phyloP scores from a whole-genome alignment of 2,113 vertebrate species.

The Seriola dumerili region DNA sequence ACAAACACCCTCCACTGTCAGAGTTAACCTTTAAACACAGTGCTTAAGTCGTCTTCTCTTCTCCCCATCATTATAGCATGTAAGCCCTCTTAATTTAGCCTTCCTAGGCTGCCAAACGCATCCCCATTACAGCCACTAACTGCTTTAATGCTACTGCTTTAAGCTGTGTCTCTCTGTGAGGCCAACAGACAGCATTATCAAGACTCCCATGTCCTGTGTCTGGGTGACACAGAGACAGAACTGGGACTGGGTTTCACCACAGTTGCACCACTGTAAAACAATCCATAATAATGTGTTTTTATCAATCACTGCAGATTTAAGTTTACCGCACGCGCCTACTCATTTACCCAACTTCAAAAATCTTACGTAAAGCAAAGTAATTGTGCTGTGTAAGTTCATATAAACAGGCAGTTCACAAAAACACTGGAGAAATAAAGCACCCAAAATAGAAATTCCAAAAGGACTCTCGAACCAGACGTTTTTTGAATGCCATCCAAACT shows the following conservation, averaged over 20 bases:
- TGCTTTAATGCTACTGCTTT: slow-evolving; percentile 68
- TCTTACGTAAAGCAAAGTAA: slow-evolving; percentile 33
- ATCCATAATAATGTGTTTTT: slow-evolving; percentile 21
- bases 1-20: slow-evolving; percentile 61
- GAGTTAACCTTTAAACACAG: slow-evolving; percentile 70
- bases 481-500: slow-evolving; percentile 74
- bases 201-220: slow-evolving; percentile 19
- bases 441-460: slow-evolving; percentile 76
- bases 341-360: slow-evolving; percentile 44
- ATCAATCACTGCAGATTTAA: slow-evolving; percentile 24
- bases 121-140: slow-evolving; percentile 67
- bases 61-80: slow-evolving; percentile 66
- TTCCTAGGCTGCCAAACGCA: slow-evolving; percentile 65
- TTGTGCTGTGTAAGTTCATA: slow-evolving; percentile 28
- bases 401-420: slow-evolving; percentile 49
- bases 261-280: slow-evolving; percentile 31
- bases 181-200: slow-evolving; percentile 43
- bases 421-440: slow-evolving; percentile 47
- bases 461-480: slow-evolving; percentile 59
- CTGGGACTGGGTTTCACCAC: slow-evolving; percentile 8
- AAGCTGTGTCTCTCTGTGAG: slow-evolving; percentile 37
- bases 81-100: slow-evolving; percentile 80
- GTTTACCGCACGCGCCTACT: slow-evolving; percentile 34
- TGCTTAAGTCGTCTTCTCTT: slow-evolving; percentile 63
- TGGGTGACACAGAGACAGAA: slow-evolving; percentile 31